A percentile compares a stretch with the other conserved stretches of the same genome.
Conservation (phyloP, 1,140 invertebrate genomes). For the Theocolax elegans region DNA sequence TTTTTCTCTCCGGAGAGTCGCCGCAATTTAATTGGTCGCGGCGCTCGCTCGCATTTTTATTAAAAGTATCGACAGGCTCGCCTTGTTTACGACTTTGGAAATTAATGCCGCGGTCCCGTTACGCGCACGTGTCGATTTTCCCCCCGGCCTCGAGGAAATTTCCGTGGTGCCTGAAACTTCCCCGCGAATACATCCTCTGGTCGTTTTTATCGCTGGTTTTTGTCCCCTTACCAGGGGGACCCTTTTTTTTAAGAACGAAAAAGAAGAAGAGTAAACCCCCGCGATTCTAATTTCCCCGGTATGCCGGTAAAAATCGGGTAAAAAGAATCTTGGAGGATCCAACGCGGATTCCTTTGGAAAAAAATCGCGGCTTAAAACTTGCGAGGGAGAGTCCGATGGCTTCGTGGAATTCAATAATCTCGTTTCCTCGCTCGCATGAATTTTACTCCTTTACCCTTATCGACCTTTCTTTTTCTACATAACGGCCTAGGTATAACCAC, state of each 20-base stretch:
- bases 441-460: not conserved
- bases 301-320: constrained; percentile 2
- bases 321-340: not conserved
- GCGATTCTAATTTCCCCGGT: constrained; percentile 13
- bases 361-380: constrained; percentile 21
- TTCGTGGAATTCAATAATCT: constrained; percentile 36
- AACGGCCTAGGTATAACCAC: too few species aligned
- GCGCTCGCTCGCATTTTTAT: constrained; percentile 55
- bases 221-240: not conserved
- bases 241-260: not conserved
- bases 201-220: not conserved
- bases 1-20: constrained; percentile 31
- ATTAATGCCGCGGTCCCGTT: constrained; percentile 55
- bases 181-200: not conserved
- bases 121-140: not conserved
- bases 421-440: not conserved
- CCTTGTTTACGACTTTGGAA: constrained; percentile 63
- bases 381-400: not conserved
- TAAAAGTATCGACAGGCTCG: constrained; percentile 66
- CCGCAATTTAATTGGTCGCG: constrained; percentile 63
- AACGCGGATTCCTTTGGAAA: constrained; percentile 6
- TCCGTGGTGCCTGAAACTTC: not conserved
- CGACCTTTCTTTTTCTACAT: not conserved
- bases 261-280: too few species aligned
- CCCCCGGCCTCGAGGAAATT: constrained; percentile 8